These are phyloP conservation scores for Nephrotoma guestfalica DNA, from an alignment of 2,888 invertebrate genomes.

Conservation along the genomic window DNA sequence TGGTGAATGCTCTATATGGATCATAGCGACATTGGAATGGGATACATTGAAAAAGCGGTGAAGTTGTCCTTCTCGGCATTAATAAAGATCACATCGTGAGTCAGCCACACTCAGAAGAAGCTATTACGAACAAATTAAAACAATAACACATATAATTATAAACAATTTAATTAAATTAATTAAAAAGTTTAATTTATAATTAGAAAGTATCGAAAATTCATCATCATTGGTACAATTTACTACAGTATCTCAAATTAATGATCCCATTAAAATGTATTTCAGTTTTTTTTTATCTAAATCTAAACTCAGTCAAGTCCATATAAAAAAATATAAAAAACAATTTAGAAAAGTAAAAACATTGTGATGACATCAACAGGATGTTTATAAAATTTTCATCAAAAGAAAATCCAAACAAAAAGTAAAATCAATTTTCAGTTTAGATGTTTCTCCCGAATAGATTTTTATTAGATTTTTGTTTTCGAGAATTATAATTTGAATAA, in stretches of 20 bases:
- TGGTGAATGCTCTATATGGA: no score
- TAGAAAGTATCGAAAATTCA: background rate
- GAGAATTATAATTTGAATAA: background rate
- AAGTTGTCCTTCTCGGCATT: no score
- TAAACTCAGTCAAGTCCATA: background rate
- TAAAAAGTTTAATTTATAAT: background rate
- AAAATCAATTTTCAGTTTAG: background rate
- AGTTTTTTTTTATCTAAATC: background rate
- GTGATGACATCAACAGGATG: constrained; percentile 3
- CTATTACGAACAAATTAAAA: background rate
- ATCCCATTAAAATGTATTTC: background rate
- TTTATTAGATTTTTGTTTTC: background rate
- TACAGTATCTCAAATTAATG: background rate
- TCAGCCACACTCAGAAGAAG: no score
- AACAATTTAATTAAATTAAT: background rate
- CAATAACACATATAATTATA: background rate
- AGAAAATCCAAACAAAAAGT: background rate
- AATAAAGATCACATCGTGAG: no score
- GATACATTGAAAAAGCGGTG: no score
- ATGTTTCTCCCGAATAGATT: background rate
- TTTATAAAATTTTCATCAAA: constrained; percentile 1
- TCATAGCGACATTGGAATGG: no score
- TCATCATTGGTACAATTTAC: background rate
- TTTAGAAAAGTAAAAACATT: background rate
- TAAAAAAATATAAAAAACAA: background rate